A percentile compares a stretch with the other conserved stretches of the same genome.
These are phyloP conservation scores for Peromyscus leucopus DNA, from an alignment of 2,113 vertebrate genomes.

Conservation along the genomic window DNA sequence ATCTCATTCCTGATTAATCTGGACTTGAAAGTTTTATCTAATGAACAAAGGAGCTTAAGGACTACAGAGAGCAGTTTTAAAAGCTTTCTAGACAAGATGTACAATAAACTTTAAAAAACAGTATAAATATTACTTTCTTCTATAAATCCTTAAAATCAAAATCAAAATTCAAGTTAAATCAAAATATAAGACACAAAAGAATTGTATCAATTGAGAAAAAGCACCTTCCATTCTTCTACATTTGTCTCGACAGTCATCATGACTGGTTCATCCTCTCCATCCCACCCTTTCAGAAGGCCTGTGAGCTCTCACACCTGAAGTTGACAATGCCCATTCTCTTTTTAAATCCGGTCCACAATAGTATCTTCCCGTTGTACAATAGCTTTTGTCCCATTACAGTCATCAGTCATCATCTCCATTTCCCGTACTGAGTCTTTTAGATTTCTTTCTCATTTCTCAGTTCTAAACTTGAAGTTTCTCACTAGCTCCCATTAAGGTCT, in stretches of 20 bases:
- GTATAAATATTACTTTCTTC: slow-evolving; percentile 11
- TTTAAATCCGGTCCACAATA: slow-evolving; percentile 92
- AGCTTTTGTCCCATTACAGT: slow-evolving; percentile 96
- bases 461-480: slow-evolving; percentile 92
- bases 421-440: slow-evolving; percentile 95
- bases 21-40: not conserved
- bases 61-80: not conserved
- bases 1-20: not conserved
- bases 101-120: not conserved
- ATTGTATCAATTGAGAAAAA: not conserved
- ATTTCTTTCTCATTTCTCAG: slow-evolving; percentile 93
- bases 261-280: slow-evolving; percentile 94
- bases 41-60: not conserved
- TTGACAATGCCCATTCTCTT: slow-evolving; percentile 92
- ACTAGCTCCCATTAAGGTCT: slow-evolving; percentile 90
- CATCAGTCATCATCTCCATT: slow-evolving; percentile 98
- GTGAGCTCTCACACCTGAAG: slow-evolving; percentile 94
- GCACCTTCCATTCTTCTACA: slow-evolving; percentile 98
- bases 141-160: not conserved
- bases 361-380: slow-evolving; percentile 93
- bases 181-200: slow-evolving; percentile 4
- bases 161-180: not conserved
- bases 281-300: slow-evolving; percentile 91
- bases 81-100: not conserved
- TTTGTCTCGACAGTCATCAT: slow-evolving; percentile 94